A percentile compares a stretch with the other conserved stretches of the same genome.
Evolutionary conservation across 2,113 vertebrate genomes (phyloP).

Genomic region (Syrrhaptes paradoxus): DNA sequence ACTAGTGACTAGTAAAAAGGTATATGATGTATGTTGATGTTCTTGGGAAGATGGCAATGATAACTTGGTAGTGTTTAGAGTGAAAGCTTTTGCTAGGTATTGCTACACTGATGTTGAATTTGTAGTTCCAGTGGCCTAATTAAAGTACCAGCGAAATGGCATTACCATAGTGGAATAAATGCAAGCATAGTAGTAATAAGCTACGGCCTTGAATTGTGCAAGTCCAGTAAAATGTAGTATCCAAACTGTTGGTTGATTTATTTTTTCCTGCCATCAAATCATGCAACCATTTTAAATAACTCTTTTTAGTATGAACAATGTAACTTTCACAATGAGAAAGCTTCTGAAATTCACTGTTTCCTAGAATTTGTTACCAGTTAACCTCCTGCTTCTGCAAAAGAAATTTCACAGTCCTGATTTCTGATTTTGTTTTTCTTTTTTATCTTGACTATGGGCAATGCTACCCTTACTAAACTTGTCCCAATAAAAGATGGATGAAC

Average conservation of each 20-base stretch:
- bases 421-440: not conserved
- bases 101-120: not conserved
- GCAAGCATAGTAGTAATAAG: not conserved
- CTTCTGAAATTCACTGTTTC: not conserved
- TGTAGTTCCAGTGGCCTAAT: not conserved
- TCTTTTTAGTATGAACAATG: not conserved
- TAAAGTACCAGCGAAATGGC: not conserved
- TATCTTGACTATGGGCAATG: not conserved
- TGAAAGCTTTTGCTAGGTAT: not conserved
- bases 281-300: not conserved
- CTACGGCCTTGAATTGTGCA: not conserved
- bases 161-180: not conserved
- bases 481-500: not conserved
- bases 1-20: not conserved
- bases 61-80: not conserved
- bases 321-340: not conserved
- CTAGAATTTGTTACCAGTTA: not conserved
- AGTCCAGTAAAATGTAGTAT: not conserved
- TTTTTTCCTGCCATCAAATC: not conserved
- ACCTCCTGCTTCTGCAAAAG: not conserved
- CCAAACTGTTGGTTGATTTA: not conserved
- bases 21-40: fast-evolving
- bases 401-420: not conserved
- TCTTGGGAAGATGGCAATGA: not conserved
- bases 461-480: not conserved